A percentile compares a stretch with the other conserved stretches of the same genome.
Evolutionary conservation across 2,797 vertebrate species (phyloP).

Genomic region (Threskiornis aethiopicus): DNA sequence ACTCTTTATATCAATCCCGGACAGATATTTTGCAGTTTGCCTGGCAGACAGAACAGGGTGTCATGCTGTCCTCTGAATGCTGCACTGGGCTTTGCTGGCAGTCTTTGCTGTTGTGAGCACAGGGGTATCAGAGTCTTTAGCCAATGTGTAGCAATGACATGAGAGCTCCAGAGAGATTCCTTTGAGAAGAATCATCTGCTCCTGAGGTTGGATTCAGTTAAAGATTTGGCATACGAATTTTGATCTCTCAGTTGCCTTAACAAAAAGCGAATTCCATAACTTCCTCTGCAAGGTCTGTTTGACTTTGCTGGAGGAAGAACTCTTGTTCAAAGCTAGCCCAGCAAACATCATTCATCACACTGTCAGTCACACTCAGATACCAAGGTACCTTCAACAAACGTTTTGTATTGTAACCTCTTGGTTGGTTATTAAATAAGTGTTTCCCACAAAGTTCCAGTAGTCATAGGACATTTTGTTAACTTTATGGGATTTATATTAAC

Average conservation of each 20-base stretch:
- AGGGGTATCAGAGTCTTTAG: not conserved
- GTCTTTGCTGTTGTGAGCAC: not conserved
- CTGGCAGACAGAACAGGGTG: not conserved
- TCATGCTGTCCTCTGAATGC: not conserved
- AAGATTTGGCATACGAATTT: not conserved
- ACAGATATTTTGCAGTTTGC: not conserved
- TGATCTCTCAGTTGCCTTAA: not conserved
- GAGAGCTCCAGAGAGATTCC: not conserved
- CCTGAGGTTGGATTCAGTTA: not conserved
- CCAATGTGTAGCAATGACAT: not conserved
- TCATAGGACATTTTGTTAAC: conserved; percentile 6
- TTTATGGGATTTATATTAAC: conserved; percentile 59
- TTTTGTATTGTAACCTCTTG: not conserved
- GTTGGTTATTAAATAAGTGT: conserved; percentile 6
- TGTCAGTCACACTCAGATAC: conserved; percentile 17
- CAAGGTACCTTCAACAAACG: not conserved
- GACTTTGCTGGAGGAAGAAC: conserved; percentile 15
- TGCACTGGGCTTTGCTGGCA: not conserved
- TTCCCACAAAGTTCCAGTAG: conserved; percentile 42
- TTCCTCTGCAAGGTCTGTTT: conserved; percentile 44
- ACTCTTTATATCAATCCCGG: not conserved
- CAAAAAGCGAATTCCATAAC: not conserved
- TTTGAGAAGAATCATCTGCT: not conserved
- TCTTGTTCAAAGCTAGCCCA: conserved; percentile 4
- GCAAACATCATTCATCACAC: conserved; percentile 47